These are phyloP conservation scores for Hypotaenidia okinawae DNA, from an alignment of 2,797 vertebrate species.

Conservation along the genomic window DNA sequence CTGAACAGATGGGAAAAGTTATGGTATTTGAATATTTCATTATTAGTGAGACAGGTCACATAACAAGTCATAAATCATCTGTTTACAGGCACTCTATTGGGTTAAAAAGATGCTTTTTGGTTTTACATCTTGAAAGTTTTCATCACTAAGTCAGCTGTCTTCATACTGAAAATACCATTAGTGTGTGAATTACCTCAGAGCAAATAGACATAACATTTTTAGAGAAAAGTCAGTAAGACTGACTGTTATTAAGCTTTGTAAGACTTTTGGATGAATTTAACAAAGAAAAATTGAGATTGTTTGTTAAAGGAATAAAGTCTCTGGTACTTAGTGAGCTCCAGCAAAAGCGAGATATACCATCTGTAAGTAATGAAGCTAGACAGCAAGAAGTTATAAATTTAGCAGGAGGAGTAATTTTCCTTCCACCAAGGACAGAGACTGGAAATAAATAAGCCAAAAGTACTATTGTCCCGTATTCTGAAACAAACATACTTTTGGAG, in stretches of 20 bases:
- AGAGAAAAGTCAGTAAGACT: background rate
- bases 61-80: constrained; percentile 51
- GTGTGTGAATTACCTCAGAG: background rate
- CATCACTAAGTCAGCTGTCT: constrained; percentile 7
- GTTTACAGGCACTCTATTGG: constrained; percentile 38
- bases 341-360: background rate
- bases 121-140: constrained; percentile 29
- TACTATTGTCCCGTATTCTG: background rate
- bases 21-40: constrained; percentile 49
- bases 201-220: background rate
- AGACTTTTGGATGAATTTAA: background rate
- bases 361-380: background rate
- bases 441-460: background rate
- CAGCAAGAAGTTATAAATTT: background rate
- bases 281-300: background rate
- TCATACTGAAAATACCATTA: constrained; percentile 14
- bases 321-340: background rate
- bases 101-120: constrained; percentile 12
- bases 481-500: background rate
- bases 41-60: constrained; percentile 50
- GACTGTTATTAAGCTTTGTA: background rate
- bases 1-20: constrained; percentile 68
- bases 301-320: background rate
- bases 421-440: background rate
- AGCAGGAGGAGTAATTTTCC: background rate